Evolutionary conservation across 2,888 invertebrate species (phyloP), one percentile per base, ranked within the genome.

Genomic region (Aromia moschata): DNA sequence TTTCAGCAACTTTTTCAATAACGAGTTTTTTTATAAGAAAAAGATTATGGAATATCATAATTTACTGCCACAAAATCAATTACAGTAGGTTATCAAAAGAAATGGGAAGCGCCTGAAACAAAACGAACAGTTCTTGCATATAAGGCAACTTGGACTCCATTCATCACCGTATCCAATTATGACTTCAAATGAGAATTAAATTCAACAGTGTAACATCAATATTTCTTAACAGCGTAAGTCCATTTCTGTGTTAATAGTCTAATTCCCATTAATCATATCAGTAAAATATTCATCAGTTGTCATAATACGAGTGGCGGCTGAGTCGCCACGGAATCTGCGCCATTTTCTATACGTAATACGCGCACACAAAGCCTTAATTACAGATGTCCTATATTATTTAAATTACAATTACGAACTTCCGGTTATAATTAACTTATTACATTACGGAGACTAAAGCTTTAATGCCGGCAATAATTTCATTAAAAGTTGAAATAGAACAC

Each of bases 331-430:
- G 65, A 69, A 67, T 68, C 66, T 62, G 61, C 65, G 60, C 73
- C 71, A 75, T 75, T 76, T 77, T 75, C 73, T 75, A 73, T 75
- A 72, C 73, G 73, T 66, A n/a, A 71, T 73, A 74, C 67, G 62
- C 60, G 62, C 67, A 68, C 64, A 66, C 73, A 74, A 72, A 76
- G 74, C 73, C 77, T 77, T 77, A 77, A 79, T 78, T 77, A 76
- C 76, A 74, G 75, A 74, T 76, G 77, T 73, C 76, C 76, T 77
- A 76, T 75, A 79, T 79, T 79, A 79, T 79, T 79, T 77, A 78
- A 78, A 77, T 79, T 77, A 79, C 79, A 79, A 79, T 79, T 79
- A 77, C 77, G 63, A 78, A 78, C 78, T 78, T 77, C 76, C 75
- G 65, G 75, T 74, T 72, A 75, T 78, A 78, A 79, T 79, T 78